A percentile compares a stretch with the other conserved stretches of the same genome.
These are phyloP conservation scores for Cephalopholis sonnerati DNA, from an alignment of 2,113 vertebrate genomes.

Conservation along the genomic window DNA sequence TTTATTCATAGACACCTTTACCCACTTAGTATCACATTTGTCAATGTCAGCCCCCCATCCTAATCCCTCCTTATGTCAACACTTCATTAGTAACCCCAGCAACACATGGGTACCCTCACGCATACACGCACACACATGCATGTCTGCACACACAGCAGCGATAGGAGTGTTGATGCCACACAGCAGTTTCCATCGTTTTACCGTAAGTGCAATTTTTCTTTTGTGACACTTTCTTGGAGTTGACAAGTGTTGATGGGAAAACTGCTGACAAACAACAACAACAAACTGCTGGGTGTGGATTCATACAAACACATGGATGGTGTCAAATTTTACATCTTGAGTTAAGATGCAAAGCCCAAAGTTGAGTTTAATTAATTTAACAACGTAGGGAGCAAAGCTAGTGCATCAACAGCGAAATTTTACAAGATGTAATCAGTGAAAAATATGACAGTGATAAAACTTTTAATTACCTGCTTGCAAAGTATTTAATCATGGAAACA, in stretches of 20 bases:
- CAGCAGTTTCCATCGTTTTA: slow-evolving; percentile 15
- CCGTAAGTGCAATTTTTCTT: slow-evolving; percentile 12
- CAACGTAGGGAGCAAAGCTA: slow-evolving; percentile 12
- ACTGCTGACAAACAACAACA: slow-evolving; percentile 30
- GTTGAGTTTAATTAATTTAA: slow-evolving; percentile 8
- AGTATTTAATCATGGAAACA: slow-evolving; percentile 2
- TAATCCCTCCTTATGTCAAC: slow-evolving; percentile 82
- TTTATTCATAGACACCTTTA: slow-evolving; percentile 83
- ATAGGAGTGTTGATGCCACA: slow-evolving; percentile 22
- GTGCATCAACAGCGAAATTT: neutral
- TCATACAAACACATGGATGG: slow-evolving; percentile 1
- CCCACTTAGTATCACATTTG: slow-evolving; percentile 81
- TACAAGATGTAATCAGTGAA: slow-evolving; percentile 5
- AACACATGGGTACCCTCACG: slow-evolving; percentile 50
- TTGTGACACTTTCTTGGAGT: slow-evolving; percentile 23
- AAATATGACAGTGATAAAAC: slow-evolving; percentile 4
- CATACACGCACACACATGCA: slow-evolving; percentile 3
- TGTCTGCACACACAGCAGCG: slow-evolving; percentile 12
- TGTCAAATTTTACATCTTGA: slow-evolving; percentile 2
- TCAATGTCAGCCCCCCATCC: slow-evolving; percentile 77
- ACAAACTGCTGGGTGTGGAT: neutral
- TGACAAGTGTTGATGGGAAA: slow-evolving; percentile 23
- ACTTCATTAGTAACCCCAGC: slow-evolving; percentile 80
- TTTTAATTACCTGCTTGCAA: slow-evolving; percentile 2
- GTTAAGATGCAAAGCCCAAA: neutral